Evolutionary conservation across 2,888 invertebrate species (phyloP).

Genomic region (Gymnosoma rotundatum): DNA sequence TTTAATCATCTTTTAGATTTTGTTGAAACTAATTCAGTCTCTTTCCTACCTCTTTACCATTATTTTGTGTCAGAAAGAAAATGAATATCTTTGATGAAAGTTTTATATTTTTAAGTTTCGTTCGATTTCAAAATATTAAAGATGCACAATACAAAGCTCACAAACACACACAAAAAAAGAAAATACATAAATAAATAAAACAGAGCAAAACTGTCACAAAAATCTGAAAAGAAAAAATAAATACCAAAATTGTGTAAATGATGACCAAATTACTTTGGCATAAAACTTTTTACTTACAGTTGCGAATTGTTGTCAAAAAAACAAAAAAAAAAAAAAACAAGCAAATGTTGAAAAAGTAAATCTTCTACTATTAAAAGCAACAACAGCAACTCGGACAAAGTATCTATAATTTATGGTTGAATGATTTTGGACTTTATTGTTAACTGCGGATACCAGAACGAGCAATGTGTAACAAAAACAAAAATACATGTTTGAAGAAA

Average conservation of each 20-base stretch:
- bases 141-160: background rate
- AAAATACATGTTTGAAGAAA: conserved; percentile 29
- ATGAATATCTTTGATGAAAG: conserved; percentile 48
- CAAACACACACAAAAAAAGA: too few relatives aligned
- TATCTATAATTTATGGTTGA: conserved; percentile 63
- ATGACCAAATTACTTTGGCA: conserved; percentile 60
- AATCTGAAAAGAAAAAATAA: conserved; percentile 11
- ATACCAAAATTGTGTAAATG: conserved; percentile 27
- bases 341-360: conserved; percentile 26
- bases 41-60: background rate
- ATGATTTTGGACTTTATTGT: conserved; percentile 43
- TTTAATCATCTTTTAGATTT: background rate
- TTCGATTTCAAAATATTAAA: conserved; percentile 15
- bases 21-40: background rate
- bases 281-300: conserved; percentile 51
- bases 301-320: conserved; percentile 36
- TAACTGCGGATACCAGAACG: background rate
- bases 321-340: conserved; percentile 1
- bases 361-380: conserved; percentile 8
- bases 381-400: conserved; percentile 2
- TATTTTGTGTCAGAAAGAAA: conserved; percentile 6
- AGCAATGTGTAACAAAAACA: background rate
- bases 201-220: conserved; percentile 39
- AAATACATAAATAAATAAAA: background rate
- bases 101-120: conserved; percentile 35